Conservation (phyloP, 2,113 vertebrate species). For the Larimichthys crocea region DNA sequence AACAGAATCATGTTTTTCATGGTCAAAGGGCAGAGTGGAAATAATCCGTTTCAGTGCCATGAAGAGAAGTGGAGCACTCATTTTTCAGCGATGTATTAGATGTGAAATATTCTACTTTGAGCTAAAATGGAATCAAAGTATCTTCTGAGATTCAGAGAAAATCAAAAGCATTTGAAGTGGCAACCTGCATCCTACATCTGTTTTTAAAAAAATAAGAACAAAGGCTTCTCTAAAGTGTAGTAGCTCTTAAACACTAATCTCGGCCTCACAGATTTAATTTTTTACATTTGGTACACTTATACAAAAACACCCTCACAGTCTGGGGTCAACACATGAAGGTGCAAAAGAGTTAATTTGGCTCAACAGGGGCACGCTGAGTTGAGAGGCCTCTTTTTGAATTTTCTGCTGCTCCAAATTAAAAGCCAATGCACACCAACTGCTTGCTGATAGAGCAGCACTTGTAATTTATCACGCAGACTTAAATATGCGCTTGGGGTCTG, state of each 20-base stretch:
- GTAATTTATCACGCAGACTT: conserved; percentile 78
- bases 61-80: conserved; percentile 22
- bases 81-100: conserved; percentile 24
- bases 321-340: conserved; percentile 46
- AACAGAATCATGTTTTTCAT: conserved; percentile 6
- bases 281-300: conserved; percentile 26
- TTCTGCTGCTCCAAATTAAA: conserved; percentile 59
- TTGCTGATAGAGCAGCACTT: conserved; percentile 41
- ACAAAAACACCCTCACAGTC: conserved; percentile 39
- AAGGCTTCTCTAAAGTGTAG: conserved; percentile 41
- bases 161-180: conserved; percentile 57
- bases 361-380: conserved; percentile 8
- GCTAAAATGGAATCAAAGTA: conserved; percentile 59
- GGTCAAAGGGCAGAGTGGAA: conserved; percentile 2
- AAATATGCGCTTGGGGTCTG: conserved; percentile 54
- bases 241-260: conserved; percentile 6
- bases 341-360: conserved; percentile 51
- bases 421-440: conserved; percentile 52
- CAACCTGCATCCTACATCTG: conserved; percentile 40
- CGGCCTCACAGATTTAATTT: conserved; percentile 24
- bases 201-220: conserved; percentile 63
- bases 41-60: neutral
- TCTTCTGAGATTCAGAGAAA: conserved; percentile 50
- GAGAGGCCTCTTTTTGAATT: conserved; percentile 28
- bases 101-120: conserved; percentile 55